Evolutionary conservation across 2,113 vertebrate genomes (phyloP).

Genomic region (Oreochromis spilurus): DNA sequence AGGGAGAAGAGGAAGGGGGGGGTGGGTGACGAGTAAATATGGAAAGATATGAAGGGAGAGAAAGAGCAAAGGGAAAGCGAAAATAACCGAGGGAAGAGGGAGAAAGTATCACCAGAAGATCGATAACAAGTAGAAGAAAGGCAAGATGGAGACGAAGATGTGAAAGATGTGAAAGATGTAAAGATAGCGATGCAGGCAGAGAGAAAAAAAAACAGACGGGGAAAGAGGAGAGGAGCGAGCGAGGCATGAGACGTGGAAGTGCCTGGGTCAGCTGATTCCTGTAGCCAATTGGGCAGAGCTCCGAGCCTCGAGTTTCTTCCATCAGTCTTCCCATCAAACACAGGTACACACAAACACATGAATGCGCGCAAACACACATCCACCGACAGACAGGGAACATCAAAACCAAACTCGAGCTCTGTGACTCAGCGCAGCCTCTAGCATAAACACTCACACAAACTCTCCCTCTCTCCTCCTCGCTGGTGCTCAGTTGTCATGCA

Average conservation of each 20-base stretch:
- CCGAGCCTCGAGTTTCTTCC: conserved; percentile 43
- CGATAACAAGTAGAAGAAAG: not conserved
- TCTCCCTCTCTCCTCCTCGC: conserved; percentile 12
- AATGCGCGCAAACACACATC: not conserved
- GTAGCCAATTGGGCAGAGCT: conserved; percentile 70
- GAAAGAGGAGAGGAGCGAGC: not conserved
- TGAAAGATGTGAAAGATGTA: not conserved
- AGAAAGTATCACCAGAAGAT: conserved; percentile 27
- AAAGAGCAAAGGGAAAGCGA: conserved; percentile 41
- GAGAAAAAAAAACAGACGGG: not conserved
- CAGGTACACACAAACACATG: not conserved
- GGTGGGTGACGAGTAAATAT: conserved; percentile 48
- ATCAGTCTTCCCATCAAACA: conserved; percentile 23
- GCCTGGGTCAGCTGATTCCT: conserved; percentile 75
- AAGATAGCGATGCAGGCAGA: not conserved
- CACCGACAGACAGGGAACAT: conserved; percentile 11
- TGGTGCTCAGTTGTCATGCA: conserved; percentile 59
- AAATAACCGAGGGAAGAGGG: not conserved
- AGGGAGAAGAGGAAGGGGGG: not conserved
- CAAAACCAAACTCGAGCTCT: conserved; percentile 31
- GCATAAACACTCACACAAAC: conserved; percentile 47
- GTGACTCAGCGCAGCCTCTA: conserved; percentile 53
- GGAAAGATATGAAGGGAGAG: conserved; percentile 58
- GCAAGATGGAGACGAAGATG: not conserved
- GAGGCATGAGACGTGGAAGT: conserved; percentile 35